These are phyloP conservation scores for Galeruca laticollis DNA, from an alignment of 2,888 invertebrate species.

Conservation along the genomic window DNA sequence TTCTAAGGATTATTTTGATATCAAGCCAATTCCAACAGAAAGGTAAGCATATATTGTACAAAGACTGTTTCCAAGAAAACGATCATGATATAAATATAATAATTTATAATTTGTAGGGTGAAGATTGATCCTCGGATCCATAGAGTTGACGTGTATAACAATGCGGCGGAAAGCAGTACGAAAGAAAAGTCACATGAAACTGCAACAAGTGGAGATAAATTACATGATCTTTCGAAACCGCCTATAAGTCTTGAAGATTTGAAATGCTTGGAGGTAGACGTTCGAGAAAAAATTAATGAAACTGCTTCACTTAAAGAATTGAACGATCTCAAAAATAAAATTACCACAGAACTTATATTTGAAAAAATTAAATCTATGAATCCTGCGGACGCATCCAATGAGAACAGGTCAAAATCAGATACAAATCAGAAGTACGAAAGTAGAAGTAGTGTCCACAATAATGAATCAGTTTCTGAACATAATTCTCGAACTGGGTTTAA, in stretches of 20 bases:
- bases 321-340: conserved; percentile 67
- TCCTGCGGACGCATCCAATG: background rate
- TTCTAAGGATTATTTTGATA: conserved; percentile 54
- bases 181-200: conserved; percentile 23
- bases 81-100: background rate
- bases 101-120: conserved; percentile 38
- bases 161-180: conserved; percentile 57
- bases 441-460: conserved; percentile 3
- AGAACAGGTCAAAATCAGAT: too few species aligned
- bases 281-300: conserved; percentile 51
- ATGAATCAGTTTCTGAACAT: conserved; percentile 5
- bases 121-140: conserved; percentile 48
- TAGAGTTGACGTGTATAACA: conserved; percentile 58
- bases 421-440: background rate
- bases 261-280: conserved; percentile 56
- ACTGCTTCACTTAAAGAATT: conserved; percentile 69
- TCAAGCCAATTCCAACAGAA: conserved; percentile 65
- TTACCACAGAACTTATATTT: conserved; percentile 66
- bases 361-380: conserved; percentile 44
- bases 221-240: conserved; percentile 60
- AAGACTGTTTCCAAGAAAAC: background rate
- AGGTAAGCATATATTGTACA: conserved; percentile 44
- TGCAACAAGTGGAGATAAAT: conserved; percentile 29
- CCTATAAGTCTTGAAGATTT: conserved; percentile 62
- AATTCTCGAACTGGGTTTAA: background rate